Evolutionary conservation across 2,888 invertebrate genomes (phyloP).

Genomic region (Scaptomyza cyrtandrae): DNA sequence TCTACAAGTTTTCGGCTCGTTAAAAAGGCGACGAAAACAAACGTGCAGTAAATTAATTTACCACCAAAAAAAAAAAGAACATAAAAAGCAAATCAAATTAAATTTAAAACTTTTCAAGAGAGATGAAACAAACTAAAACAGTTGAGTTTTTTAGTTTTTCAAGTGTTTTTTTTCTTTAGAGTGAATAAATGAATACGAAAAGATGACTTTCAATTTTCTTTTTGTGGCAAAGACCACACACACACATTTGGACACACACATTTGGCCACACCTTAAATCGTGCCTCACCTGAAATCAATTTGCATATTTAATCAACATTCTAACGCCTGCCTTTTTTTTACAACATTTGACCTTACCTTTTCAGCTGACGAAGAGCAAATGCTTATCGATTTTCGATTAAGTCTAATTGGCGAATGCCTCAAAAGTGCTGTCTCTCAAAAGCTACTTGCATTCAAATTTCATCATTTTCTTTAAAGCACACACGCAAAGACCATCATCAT

Average conservation of each 20-base stretch:
- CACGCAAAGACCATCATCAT: neutral
- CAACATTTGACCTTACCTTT: conserved; percentile 43
- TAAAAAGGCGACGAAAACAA: conserved; percentile 54
- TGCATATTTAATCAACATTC: conserved; percentile 56
- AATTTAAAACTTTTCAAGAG: conserved; percentile 10
- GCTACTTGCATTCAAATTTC: conserved; percentile 7
- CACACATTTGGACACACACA: conserved; percentile 13
- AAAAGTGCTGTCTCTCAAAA: conserved; percentile 10
- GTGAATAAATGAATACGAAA: conserved; percentile 39
- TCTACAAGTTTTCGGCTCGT: conserved; percentile 59
- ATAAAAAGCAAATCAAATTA: conserved; percentile 32
- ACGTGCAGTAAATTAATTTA: conserved; percentile 68
- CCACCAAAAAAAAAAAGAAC: neutral
- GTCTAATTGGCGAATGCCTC: conserved; percentile 58
- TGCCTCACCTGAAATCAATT: conserved; percentile 33
- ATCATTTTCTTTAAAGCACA: conserved; percentile 16
- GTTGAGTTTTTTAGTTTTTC: conserved; percentile 19
- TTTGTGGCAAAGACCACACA: conserved; percentile 37
- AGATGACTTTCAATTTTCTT: conserved; percentile 61
- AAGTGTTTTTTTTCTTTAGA: conserved; percentile 32
- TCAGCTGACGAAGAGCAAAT: conserved; percentile 13
- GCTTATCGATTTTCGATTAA: conserved; percentile 58
- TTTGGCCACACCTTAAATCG: conserved; percentile 37
- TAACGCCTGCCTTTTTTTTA: neutral
- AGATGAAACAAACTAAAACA: neutral